phyloP scores from a whole-genome alignment of 2,888 invertebrate species.

The Zaprionus lineosus region DNA sequence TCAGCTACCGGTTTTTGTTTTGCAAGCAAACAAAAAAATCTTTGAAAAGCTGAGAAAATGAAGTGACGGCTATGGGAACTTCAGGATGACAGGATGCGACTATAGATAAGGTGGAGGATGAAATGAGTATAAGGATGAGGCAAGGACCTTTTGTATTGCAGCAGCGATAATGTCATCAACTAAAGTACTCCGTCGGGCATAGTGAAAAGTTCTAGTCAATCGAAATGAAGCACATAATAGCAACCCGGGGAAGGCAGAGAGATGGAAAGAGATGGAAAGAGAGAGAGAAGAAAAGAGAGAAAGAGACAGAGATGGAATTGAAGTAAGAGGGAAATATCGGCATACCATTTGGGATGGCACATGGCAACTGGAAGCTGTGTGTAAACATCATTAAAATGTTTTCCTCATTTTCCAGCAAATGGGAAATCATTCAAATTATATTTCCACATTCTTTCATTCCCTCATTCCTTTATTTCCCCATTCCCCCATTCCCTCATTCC shows the following conservation, averaged over 20 bases:
- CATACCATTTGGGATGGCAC: constrained; percentile 37
- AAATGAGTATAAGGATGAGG: not conserved
- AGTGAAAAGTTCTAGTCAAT: constrained; percentile 73
- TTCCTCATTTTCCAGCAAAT: constrained; percentile 47
- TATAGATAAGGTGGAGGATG: not conserved
- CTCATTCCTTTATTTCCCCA: no score
- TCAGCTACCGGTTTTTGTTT: constrained; percentile 32
- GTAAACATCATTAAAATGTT: constrained; percentile 71
- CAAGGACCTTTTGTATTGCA: constrained; percentile 63
- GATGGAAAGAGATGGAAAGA: not conserved
- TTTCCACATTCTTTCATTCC: no score
- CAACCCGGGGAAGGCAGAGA: not conserved
- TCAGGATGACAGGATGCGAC: not conserved
- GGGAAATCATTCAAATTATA: constrained; percentile 65
- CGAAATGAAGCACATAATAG: constrained; percentile 65
- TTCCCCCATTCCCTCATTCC: no score
- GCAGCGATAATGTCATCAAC: constrained; percentile 72
- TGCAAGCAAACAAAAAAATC: constrained; percentile 50
- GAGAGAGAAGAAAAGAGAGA: not conserved
- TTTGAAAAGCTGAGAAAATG: constrained; percentile 42
- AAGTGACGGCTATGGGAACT: constrained; percentile 29
- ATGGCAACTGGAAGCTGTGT: constrained; percentile 50
- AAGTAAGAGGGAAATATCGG: constrained; percentile 4
- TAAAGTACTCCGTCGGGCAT: constrained; percentile 73
- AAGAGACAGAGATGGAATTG: constrained; percentile 3